Base-by-base conservation (phyloP, 2,888 invertebrate genomes). In the Drosophila falleni region DNA sequence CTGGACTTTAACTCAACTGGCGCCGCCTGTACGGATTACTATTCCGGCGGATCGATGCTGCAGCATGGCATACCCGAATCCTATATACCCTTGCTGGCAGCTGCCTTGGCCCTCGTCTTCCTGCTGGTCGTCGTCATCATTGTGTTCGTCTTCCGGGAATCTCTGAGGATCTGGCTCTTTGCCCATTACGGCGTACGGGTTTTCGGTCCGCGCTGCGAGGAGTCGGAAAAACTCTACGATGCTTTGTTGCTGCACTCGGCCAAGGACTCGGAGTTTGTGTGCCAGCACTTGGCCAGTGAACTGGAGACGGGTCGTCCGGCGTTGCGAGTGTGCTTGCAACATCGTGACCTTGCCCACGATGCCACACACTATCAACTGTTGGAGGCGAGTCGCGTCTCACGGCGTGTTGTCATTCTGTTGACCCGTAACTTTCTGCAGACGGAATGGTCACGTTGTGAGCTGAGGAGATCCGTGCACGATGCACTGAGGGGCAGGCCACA, bases 211-310 rank as follows among this genome's bases (percentile, higher is more conserved):
- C 95, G 96, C 11, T 95, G 95, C 70, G 97, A 97, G 91, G 97
- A 97, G 87, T 95, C 95, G 59, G 97, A 97, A 90, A 97, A 97
- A 89, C 94, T 97, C 37, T 98, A 97, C 93, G 98, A 98, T 90
- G 98, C 97, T 10, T 97, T 98, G 91, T 95, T 98, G 13, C 96
- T 97, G 88, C 98, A 98, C 93, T 97, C 97, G 85, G 97, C 97
- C 37, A 97, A 97, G 93, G 98, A 98, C 92, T 97, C 97, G 85
- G 96, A 97, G 91, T 97, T 97, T 91, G 97, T 98, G 6, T 94
- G 97, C 58, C 96, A 97, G 89, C 96, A 96, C 56, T 93, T 98
- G 85, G 96, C 96, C n/a, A 95, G 96, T 42, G 97, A 97, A 91
- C 93, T 98, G 85, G 98, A 98, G 92, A 96, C 96, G 81, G 96